Percentiles rank a stretch among this genome's conserved stretches.
Conservation (phyloP, 2,113 vertebrate species). For the Fregata magnificens region DNA sequence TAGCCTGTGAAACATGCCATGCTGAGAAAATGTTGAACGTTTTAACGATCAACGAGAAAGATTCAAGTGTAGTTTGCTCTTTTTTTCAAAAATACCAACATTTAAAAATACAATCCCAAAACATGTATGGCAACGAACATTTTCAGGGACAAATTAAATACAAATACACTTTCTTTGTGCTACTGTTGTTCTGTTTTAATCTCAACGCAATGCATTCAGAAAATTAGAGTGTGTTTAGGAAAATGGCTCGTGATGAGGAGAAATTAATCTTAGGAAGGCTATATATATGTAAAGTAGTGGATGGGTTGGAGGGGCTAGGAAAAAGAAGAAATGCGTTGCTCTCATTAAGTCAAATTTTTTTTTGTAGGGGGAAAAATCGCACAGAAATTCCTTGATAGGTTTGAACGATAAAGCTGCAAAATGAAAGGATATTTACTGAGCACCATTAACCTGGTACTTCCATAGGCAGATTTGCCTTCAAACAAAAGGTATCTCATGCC, state of each 20-base stretch:
- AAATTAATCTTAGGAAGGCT: background rate
- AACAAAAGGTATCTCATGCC: background rate
- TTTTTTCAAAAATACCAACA: background rate
- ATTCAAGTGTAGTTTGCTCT: background rate
- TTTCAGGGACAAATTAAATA: background rate
- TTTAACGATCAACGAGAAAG: background rate
- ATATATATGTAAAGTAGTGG: background rate
- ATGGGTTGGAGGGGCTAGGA: background rate
- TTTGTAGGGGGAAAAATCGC: background rate
- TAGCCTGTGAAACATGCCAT: background rate
- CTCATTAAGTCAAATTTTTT: background rate
- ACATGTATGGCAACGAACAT: accelerated
- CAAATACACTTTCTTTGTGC: background rate
- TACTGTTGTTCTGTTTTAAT: background rate
- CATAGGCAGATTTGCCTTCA: conserved; percentile 5
- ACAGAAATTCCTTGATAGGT: background rate
- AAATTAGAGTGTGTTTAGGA: background rate
- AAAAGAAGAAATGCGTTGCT: background rate
- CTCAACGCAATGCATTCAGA: background rate
- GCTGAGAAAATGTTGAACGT: background rate
- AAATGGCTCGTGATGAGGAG: background rate
- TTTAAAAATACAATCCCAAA: background rate
- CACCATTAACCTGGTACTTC: background rate
- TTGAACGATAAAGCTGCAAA: background rate
- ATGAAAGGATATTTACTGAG: background rate